phyloP scores from a whole-genome alignment of 2,113 vertebrate genomes.

The Hirundichthys speculiger region DNA sequence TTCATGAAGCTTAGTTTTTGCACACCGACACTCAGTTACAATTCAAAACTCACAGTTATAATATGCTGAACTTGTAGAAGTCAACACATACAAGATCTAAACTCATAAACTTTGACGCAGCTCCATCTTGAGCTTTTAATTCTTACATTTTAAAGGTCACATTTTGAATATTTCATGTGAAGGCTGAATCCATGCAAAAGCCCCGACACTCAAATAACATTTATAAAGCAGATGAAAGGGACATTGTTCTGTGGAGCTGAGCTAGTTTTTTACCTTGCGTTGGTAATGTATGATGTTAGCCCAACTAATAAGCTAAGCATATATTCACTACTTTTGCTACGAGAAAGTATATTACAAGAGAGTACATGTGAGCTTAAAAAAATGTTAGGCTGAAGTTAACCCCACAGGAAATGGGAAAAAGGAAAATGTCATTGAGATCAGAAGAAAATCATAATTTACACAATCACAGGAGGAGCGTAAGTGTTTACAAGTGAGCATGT shows the following conservation, averaged over 20 bases:
- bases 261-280: neutral
- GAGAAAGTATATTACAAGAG: no score
- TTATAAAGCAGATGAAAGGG: neutral
- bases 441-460: no score
- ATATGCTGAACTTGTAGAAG: no score
- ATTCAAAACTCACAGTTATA: no score
- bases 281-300: neutral
- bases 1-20: neutral
- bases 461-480: no score
- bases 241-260: neutral
- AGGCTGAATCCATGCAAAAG: slow-evolving; percentile 37
- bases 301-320: neutral
- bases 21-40: no score
- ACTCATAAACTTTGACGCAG: neutral
- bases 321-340: no score
- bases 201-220: neutral
- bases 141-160: neutral
- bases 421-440: no score
- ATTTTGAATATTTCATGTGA: slow-evolving; percentile 39
- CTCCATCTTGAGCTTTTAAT: neutral
- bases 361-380: no score
- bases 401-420: no score
- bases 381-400: no score
- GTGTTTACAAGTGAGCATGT: no score
- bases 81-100: neutral